Percentiles rank a stretch among this genome's conserved stretches.
Conservation (phyloP, 30 jellyfish, hydroid and myxozoan genomes). For the Cassiopea andromeda region DNA sequence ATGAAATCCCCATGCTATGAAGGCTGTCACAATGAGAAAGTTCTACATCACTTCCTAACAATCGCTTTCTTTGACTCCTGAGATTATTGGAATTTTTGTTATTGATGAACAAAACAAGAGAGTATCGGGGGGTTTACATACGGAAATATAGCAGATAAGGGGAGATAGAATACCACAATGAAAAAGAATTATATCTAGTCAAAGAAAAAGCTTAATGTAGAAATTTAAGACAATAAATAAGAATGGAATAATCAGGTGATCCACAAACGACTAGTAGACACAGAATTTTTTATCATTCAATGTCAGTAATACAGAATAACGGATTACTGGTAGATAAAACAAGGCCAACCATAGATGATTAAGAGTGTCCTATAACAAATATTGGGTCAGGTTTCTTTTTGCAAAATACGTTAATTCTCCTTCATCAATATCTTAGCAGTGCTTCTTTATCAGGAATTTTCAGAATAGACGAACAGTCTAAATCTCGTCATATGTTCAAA, state of each 20-base stretch:
- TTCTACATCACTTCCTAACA: slow-evolving; percentile 2
- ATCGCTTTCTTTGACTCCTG: background rate
- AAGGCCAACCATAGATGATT: too few species aligned
- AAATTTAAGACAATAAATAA: background rate
- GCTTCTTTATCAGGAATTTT: too few species aligned
- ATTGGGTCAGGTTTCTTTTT: too few species aligned
- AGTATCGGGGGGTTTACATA: background rate
- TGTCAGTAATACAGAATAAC: too few species aligned
- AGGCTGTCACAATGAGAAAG: slow-evolving; percentile 2
- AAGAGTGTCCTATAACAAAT: too few species aligned
- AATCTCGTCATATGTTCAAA: too few species aligned
- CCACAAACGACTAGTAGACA: background rate
- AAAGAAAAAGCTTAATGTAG: background rate
- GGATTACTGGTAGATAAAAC: too few species aligned
- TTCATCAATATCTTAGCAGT: too few species aligned
- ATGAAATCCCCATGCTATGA: background rate
- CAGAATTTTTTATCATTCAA: too few species aligned
- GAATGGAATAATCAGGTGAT: background rate
- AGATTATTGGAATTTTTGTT: background rate
- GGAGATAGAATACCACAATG: background rate
- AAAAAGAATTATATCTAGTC: background rate
- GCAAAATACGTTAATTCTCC: too few species aligned
- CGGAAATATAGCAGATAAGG: background rate
- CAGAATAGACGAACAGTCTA: too few species aligned
- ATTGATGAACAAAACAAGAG: background rate